These are phyloP conservation scores for Trimorus sp. DNA, from an alignment of 2,888 invertebrate species.

Conservation along the genomic window DNA sequence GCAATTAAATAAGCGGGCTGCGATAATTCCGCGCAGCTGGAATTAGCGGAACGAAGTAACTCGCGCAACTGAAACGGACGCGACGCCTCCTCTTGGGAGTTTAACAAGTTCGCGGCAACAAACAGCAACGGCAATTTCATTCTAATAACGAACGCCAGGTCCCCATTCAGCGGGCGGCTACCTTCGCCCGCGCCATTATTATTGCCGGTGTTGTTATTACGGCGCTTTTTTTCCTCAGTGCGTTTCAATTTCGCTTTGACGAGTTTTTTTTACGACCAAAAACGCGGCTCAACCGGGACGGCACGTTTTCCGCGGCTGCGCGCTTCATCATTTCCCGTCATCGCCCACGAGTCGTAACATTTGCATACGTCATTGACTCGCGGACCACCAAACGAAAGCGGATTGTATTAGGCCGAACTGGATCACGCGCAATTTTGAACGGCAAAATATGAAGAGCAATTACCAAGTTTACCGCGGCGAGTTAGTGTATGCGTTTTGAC, in stretches of 20 bases:
- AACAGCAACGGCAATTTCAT: constrained; percentile 32
- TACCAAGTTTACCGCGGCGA: constrained; percentile 6
- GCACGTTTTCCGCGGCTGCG: constrained; percentile 25
- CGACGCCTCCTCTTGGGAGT: constrained; percentile 31
- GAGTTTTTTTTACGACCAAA: not conserved
- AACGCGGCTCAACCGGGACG: not conserved
- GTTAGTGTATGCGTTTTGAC: constrained; percentile 4
- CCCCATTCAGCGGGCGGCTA: not conserved
- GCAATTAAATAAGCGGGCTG: constrained; percentile 31
- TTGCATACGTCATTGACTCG: constrained; percentile 58
- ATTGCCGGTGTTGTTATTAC: not conserved
- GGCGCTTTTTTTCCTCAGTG: not conserved
- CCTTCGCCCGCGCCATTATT: not conserved
- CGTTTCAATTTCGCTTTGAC: not conserved
- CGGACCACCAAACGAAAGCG: constrained; percentile 19
- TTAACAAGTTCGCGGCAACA: constrained; percentile 10
- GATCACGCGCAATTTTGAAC: constrained; percentile 26
- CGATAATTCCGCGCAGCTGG: constrained; percentile 20
- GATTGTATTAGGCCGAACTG: constrained; percentile 43
- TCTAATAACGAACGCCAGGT: constrained; percentile 32
- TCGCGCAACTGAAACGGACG: constrained; percentile 20
- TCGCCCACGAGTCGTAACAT: constrained; percentile 35
- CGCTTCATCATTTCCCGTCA: constrained; percentile 45
- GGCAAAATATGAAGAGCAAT: constrained; percentile 27
- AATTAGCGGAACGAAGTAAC: constrained; percentile 34